A percentile compares a stretch with the other conserved stretches of the same genome.
phyloP scores from a whole-genome alignment of 1,140 invertebrate genomes.

The Drosophila auraria region DNA sequence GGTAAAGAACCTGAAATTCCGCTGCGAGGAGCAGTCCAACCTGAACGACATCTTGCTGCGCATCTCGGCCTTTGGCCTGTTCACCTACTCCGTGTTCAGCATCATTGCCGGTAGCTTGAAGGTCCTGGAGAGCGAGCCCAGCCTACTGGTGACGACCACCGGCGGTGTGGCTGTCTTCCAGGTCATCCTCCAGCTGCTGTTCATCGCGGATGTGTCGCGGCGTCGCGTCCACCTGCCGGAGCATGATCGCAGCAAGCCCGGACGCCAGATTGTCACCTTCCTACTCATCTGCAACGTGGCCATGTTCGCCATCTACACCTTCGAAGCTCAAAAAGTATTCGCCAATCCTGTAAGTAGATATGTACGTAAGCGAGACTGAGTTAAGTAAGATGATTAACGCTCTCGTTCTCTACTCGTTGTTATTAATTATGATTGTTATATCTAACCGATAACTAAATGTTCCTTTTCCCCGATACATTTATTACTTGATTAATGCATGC shows the following conservation, averaged over 20 bases:
- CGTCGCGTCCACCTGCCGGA: constrained; percentile 95
- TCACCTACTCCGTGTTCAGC: constrained; percentile 96
- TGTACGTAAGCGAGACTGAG: constrained; percentile 85
- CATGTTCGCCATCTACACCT: constrained; percentile 98
- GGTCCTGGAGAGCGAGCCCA: constrained; percentile 93
- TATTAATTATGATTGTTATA: constrained; percentile 20
- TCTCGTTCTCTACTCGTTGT: constrained; percentile 73
- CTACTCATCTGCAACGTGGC: constrained; percentile 97
- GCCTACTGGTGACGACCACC: constrained; percentile 95
- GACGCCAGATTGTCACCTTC: constrained; percentile 97
- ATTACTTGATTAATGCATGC: constrained; percentile 14
- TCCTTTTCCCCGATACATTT: background rate
- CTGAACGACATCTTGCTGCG: constrained; percentile 95
- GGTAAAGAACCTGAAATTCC: constrained; percentile 94
- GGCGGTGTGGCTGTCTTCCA: constrained; percentile 93
- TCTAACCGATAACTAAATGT: constrained; percentile 6
- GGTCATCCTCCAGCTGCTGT: constrained; percentile 96
- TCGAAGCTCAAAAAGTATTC: constrained; percentile 97
- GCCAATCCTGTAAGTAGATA: constrained; percentile 92
- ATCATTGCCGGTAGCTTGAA: constrained; percentile 95
- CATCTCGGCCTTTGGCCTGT: constrained; percentile 96
- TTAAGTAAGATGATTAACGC: constrained; percentile 82
- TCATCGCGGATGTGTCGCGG: constrained; percentile 97
- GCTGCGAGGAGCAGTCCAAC: constrained; percentile 94
- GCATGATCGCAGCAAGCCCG: constrained; percentile 96